Percentiles rank a stretch among this genome's conserved stretches.
These are phyloP conservation scores for Psylliodes chrysocephalus DNA, from an alignment of 2,888 invertebrate genomes.

Conservation along the genomic window DNA sequence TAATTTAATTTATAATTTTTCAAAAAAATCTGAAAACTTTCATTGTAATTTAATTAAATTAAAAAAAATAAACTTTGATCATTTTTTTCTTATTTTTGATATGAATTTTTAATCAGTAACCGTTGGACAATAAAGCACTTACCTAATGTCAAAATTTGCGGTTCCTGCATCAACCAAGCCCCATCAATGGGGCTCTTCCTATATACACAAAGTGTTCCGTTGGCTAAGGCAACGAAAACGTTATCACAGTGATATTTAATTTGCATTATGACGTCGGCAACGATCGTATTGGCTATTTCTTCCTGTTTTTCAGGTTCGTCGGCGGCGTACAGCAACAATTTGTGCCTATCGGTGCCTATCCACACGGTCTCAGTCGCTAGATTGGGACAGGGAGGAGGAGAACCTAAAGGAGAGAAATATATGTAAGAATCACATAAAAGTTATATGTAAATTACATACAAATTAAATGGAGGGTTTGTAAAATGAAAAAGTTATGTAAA, in stretches of 20 bases:
- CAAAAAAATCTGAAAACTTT: too few species aligned
- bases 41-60: too few species aligned
- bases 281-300: slow-evolving; percentile 75
- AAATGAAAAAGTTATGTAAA: too few species aligned
- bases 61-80: too few species aligned
- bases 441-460: too few species aligned
- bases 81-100: too few species aligned
- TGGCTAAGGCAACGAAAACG: slow-evolving; percentile 87
- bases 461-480: too few species aligned
- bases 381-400: slow-evolving; percentile 58
- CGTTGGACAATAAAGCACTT: background rate
- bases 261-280: slow-evolving; percentile 77
- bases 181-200: slow-evolving; percentile 74
- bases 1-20: too few species aligned
- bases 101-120: too few species aligned
- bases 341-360: slow-evolving; percentile 90
- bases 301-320: slow-evolving; percentile 88
- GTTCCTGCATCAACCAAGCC: slow-evolving; percentile 79
- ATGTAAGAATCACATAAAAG: background rate
- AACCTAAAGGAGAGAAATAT: slow-evolving; percentile 27
- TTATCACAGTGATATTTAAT: slow-evolving; percentile 87
- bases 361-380: slow-evolving; percentile 80
- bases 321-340: slow-evolving; percentile 83
- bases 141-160: slow-evolving; percentile 73
- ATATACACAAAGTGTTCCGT: slow-evolving; percentile 81